Base-by-base conservation (phyloP, 2,113 vertebrate genomes). In the Protomyctophum bolini region DNA sequence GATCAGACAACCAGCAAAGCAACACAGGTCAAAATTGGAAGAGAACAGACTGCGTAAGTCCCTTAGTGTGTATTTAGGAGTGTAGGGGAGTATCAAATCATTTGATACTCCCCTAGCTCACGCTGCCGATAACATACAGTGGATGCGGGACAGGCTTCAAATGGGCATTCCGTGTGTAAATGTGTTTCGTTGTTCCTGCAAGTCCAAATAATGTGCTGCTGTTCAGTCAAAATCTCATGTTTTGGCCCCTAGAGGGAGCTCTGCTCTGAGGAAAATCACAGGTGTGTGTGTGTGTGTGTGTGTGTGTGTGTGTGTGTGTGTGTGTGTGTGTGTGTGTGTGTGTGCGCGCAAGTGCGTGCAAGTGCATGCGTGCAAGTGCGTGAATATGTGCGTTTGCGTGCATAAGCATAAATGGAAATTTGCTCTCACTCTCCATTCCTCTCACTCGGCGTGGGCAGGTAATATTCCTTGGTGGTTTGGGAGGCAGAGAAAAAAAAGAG, bases 221-320 rank as follows among this genome's bases (percentile, higher is more conserved):
- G 21, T 21, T 21, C 21, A 21, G 21, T 21, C 21, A 21, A 21
- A 21, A 21, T 21, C 21, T 21, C 21, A 73, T 72, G 15, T 81
- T 62, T 80, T 77, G 83, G 79, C 79, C 86, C 79, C 83, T 83
- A 88, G 87, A 86, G 88, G 87, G 84, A 83, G 85, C 90, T 84
- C 81, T 83, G 74, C 81, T 89, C 81, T 85, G 87, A 87, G 76
- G 47, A 77, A 82, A 77, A 66, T 82, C 76, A 78, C 79, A 63
- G 79, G 68, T 12, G 50, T 52, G 29, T 60, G 12, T 29, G 28
- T 28, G 28, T 29, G 14, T 60, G 57, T 58, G 57, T 28, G 21
- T 58, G 33, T 41, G 33, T 41, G 33, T 41, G 33, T 41, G 33
- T 41, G 33, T 41, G 33, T 41, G 33, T 41, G 33, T 41, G 33